These are phyloP conservation scores for Coluber constrictor DNA, from an alignment of 2,797 vertebrate species.

Conservation along the genomic window DNA sequence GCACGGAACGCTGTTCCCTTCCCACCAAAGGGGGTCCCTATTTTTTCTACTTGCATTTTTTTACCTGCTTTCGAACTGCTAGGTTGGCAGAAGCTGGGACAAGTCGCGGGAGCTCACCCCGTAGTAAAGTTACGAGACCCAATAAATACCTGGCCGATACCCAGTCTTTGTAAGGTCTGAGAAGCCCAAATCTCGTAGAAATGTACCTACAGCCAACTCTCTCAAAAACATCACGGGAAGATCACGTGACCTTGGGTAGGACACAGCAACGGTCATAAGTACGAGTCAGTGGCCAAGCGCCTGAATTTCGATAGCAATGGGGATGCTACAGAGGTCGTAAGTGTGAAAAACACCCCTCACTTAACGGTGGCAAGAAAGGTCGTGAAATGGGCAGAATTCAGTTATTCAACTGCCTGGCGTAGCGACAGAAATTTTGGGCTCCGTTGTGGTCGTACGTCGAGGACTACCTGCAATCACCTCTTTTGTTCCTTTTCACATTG, in stretches of 20 bases:
- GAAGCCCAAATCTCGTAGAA: neutral
- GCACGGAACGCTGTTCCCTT: too few species aligned
- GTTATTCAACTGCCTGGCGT: neutral
- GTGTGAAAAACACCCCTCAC: neutral
- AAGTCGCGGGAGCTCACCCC: too few species aligned
- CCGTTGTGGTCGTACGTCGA: neutral
- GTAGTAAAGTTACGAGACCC: neutral
- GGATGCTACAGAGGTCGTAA: neutral
- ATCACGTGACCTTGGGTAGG: too few species aligned
- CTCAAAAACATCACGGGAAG: neutral
- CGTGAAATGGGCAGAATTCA: neutral
- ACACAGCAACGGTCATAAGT: neutral
- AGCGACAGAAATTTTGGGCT: neutral
- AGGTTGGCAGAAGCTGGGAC: too few species aligned
- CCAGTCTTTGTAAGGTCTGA: neutral
- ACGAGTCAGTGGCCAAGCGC: neutral
- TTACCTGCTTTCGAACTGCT: too few species aligned
- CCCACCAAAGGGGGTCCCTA: too few species aligned
- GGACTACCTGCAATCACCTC: neutral
- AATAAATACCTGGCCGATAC: neutral
- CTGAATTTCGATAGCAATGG: neutral
- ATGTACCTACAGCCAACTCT: neutral
- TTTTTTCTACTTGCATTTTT: too few species aligned
- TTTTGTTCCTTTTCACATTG: neutral
- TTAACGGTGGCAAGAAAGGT: neutral